phyloP scores from a whole-genome alignment of 2,797 vertebrate species.

The Melanotaenia maccullochi region DNA sequence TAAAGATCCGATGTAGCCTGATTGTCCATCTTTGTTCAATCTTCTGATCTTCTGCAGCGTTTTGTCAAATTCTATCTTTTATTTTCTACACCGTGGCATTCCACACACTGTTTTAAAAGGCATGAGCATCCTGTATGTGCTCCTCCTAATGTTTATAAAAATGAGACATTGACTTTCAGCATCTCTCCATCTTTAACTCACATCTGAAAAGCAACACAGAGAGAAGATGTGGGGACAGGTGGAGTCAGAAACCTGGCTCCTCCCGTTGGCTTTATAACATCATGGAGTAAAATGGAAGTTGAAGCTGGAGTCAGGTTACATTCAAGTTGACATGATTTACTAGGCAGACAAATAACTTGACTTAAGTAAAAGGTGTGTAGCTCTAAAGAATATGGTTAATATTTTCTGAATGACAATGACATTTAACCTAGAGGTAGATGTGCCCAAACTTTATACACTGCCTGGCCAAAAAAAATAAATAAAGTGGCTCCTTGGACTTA shows the following conservation, averaged over 20 bases:
- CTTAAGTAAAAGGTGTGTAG: too few species aligned
- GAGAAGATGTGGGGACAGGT: not conserved
- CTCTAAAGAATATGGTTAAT: too few species aligned
- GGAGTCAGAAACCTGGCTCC: not conserved
- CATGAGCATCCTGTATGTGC: not conserved
- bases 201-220: conserved; percentile 13
- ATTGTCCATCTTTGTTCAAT: conserved; percentile 8
- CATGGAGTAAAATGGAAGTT: not conserved
- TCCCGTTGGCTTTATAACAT: not conserved
- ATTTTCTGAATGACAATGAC: too few species aligned
- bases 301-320: not conserved
- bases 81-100: conserved; percentile 18
- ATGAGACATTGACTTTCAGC: conserved; percentile 25
- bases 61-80: conserved; percentile 18
- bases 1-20: not conserved
- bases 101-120: not conserved
- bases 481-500: too few species aligned
- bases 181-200: not conserved
- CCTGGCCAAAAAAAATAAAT: too few species aligned
- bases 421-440: too few species aligned
- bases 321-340: not conserved
- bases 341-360: too few species aligned
- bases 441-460: too few species aligned
- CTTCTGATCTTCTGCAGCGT: not conserved
- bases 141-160: conserved; percentile 4